These are phyloP conservation scores for Lindbergichthys nudifrons DNA, from an alignment of 2,797 vertebrate genomes.

Conservation along the genomic window DNA sequence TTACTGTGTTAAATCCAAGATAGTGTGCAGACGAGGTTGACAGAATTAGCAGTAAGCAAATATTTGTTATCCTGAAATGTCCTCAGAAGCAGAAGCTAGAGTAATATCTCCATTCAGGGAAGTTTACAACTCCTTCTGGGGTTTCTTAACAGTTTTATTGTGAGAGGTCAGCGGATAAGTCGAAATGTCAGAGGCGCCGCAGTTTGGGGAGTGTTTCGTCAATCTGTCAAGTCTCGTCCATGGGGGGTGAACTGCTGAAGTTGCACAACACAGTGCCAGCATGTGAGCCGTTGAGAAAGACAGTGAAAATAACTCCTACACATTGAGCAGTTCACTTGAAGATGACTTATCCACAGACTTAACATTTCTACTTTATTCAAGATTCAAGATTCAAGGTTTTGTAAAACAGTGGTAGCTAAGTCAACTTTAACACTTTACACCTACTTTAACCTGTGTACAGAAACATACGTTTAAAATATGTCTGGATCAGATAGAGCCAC, in stretches of 20 bases:
- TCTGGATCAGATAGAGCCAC: too few species aligned
- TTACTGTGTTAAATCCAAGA: background rate
- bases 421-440: too few species aligned
- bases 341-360: background rate
- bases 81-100: slow-evolving; percentile 1
- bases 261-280: slow-evolving; percentile 52
- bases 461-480: too few species aligned
- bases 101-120: background rate
- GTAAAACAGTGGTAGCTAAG: too few species aligned
- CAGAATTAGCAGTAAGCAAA: background rate
- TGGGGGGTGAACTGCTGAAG: slow-evolving; percentile 44
- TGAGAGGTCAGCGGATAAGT: slow-evolving; percentile 4
- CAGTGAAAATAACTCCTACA: slow-evolving; percentile 46
- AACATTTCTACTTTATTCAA: too few species aligned
- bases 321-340: slow-evolving; percentile 21
- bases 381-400: too few species aligned
- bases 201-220: slow-evolving; percentile 41
- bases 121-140: background rate
- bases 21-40: background rate
- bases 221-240: slow-evolving; percentile 53
- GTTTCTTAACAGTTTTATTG: slow-evolving; percentile 16
- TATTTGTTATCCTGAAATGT: slow-evolving; percentile 10
- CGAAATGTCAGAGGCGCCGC: slow-evolving; percentile 2
- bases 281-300: slow-evolving; percentile 34
- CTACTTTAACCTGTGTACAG: too few species aligned